Percentiles rank a stretch among this genome's conserved stretches.
Evolutionary conservation across 2,113 vertebrate species (phyloP).

Genomic region (Neopipo cinnamomea): DNA sequence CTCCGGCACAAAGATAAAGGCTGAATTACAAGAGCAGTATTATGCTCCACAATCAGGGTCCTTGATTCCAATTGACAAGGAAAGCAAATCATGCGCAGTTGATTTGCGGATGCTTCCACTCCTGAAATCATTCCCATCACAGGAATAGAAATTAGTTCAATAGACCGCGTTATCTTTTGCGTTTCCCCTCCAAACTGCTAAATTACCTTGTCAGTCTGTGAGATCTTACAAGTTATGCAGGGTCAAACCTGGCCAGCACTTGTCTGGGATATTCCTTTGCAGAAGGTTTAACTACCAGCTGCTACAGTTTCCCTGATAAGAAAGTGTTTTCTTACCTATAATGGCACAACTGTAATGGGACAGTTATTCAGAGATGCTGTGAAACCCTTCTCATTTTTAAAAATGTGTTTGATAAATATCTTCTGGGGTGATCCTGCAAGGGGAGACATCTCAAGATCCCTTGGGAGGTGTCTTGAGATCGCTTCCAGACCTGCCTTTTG

Average conservation of each 20-base stretch:
- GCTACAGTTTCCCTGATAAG: constrained; percentile 31
- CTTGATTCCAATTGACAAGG: constrained; percentile 3
- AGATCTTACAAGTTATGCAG: background rate
- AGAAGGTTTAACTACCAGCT: background rate
- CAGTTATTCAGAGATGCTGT: background rate
- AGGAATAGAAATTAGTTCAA: background rate
- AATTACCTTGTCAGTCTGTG: background rate
- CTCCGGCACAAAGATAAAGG: constrained; percentile 41
- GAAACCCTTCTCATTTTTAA: background rate
- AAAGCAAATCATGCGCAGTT: background rate
- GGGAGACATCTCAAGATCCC: background rate
- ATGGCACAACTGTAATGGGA: background rate
- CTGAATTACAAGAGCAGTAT: constrained; percentile 51
- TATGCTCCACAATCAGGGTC: constrained; percentile 38
- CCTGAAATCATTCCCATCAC: background rate
- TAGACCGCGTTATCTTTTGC: background rate
- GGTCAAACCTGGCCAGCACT: background rate
- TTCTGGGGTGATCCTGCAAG: background rate
- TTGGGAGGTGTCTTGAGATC: background rate
- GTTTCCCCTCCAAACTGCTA: background rate
- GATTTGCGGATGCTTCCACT: background rate
- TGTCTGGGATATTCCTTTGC: background rate
- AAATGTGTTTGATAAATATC: background rate
- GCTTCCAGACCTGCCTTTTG: background rate
- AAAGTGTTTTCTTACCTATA: constrained; percentile 25